Conservation (phyloP, 2,888 invertebrate species). For the Melieria crassipennis region DNA sequence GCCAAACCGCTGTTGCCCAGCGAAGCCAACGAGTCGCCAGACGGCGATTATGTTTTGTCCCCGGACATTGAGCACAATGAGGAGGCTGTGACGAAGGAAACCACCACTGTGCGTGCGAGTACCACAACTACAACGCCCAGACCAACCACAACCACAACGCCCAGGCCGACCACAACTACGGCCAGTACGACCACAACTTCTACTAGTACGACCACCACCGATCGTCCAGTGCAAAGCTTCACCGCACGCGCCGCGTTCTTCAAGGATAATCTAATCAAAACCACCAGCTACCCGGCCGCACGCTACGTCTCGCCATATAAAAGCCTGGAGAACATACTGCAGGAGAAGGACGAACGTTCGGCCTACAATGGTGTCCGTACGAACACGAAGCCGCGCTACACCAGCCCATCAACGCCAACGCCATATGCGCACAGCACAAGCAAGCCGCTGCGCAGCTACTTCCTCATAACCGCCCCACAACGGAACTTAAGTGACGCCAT, state of each 20-base stretch:
- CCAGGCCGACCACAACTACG: constrained; percentile 33
- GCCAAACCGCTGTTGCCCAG: constrained; percentile 13
- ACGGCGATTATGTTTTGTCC: constrained; percentile 40
- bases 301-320: constrained; percentile 69
- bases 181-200: constrained; percentile 32
- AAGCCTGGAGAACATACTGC: constrained; percentile 67
- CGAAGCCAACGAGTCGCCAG: neutral
- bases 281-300: constrained; percentile 59
- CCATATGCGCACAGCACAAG: constrained; percentile 50
- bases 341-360: constrained; percentile 58
- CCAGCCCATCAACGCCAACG: constrained; percentile 43
- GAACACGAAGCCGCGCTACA: constrained; percentile 52
- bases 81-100: constrained; percentile 29
- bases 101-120: constrained; percentile 34
- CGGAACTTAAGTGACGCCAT: constrained; percentile 48
- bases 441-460: constrained; percentile 55
- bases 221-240: constrained; percentile 55
- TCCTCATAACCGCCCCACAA: constrained; percentile 52
- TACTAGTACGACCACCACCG: constrained; percentile 41
- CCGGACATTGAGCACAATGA: constrained; percentile 43
- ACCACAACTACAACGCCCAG: constrained; percentile 29
- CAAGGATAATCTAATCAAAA: constrained; percentile 62
- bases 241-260: constrained; percentile 62
- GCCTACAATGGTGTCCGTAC: constrained; percentile 52
- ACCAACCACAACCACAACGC: constrained; percentile 32